Base-by-base conservation (phyloP, 2,888 invertebrate genomes). In the Copidosoma aretas region DNA sequence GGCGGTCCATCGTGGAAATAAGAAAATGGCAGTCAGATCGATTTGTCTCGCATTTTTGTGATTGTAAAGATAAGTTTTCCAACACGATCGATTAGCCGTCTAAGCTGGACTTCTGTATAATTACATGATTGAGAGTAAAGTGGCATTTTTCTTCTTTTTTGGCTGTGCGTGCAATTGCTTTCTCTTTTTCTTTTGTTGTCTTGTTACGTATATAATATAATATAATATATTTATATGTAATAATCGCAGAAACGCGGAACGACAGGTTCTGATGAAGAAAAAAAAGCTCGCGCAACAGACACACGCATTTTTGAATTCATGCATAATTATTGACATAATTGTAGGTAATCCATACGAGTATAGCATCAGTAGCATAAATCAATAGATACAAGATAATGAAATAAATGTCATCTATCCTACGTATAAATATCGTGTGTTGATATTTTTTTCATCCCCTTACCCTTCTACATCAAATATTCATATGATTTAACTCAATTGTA, bases 251-350 rank as follows among this genome's bases (percentile, higher is more conserved):
- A 74, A 73, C 56, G 75, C 77, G 72, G 39, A 46, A 22, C 25
- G 25, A 74, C 64, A 71, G 75, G 74, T 74, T 77, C 54, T 56
- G 53, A 65, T 49, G 53, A 64, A 62, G 73, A 77, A 77, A 74
- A 77, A 73, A n/a, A 32, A 3, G 8, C 75, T 75, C 77, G 77
- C 76, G 77, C 77, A 74, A 59, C 62, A 61, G 75, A 77, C 74
- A 78, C 79, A 79, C 79, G 77, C 80, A 81, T 80, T 79, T 82
- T 81, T 79, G 79, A 78, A 82, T 80, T 80, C 81, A 79, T 80
- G 80, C 82, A 83, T 83, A 81, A 83, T 82, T 83, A 83, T 82
- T 78, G 79, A 81, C 79, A 81, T 83, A 82, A 83, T 82, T 81
- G 79, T 82, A 83, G 80, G 81, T 81, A 82, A 79, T 71, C 80